Conservation (phyloP, 2,113 vertebrate species). For the Hystrix cristata region DNA sequence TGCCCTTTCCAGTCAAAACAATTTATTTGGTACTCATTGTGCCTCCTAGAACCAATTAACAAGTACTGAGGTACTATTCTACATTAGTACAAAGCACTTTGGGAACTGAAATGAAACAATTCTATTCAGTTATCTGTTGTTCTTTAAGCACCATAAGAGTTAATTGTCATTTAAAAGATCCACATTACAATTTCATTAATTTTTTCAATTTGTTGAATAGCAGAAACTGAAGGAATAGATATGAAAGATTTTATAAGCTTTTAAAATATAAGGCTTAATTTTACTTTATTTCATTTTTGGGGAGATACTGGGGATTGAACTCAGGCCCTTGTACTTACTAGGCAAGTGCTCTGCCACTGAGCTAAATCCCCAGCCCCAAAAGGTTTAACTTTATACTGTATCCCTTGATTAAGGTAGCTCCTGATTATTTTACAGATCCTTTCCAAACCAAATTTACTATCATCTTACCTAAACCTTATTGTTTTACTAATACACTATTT, state of each 20-base stretch:
- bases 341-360: no score
- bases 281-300: neutral
- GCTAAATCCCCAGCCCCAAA: no score
- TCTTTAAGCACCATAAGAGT: neutral
- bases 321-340: no score
- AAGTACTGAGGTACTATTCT: neutral
- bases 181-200: neutral
- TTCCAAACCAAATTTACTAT: constrained; percentile 20
- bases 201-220: neutral
- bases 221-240: neutral
- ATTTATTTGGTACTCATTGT: neutral
- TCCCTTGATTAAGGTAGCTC: neutral
- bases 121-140: neutral
- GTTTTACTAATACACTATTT: constrained; percentile 44
- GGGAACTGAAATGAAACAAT: neutral
- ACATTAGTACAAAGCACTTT: constrained; percentile 16
- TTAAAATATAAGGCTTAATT: neutral
- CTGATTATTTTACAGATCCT: constrained; percentile 22
- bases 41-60: neutral
- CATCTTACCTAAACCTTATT: neutral
- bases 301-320: no score
- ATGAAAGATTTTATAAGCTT: neutral
- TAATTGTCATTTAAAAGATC: constrained; percentile 20
- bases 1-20: neutral
- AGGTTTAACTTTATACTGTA: no score